Conservation (phyloP, 2,888 invertebrate species). For the Acleris holmiana region DNA sequence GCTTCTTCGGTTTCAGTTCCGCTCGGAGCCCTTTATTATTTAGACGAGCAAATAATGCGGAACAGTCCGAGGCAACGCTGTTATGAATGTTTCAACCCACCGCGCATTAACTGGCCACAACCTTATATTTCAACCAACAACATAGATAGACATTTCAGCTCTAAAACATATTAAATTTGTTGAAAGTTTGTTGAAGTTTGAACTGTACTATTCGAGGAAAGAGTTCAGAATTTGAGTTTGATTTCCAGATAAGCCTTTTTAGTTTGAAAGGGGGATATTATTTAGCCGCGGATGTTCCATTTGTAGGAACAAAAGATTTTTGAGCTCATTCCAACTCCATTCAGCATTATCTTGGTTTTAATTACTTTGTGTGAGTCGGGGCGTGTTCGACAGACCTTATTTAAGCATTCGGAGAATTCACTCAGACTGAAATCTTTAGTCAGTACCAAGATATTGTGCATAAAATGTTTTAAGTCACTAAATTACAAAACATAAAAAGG, state of each 20-base stretch:
- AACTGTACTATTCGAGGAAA: no score
- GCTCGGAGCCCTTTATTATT: constrained; percentile 34
- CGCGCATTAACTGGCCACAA: constrained; percentile 11
- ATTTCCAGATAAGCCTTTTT: no score
- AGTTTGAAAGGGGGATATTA: not conserved
- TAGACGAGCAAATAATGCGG: constrained; percentile 35
- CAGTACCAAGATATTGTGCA: not conserved
- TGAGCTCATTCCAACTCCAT: constrained; percentile 17
- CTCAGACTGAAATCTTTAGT: not conserved
- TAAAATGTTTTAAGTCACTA: no score
- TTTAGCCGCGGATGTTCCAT: constrained; percentile 20
- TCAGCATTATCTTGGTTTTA: constrained; percentile 34
- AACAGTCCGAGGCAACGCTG: constrained; percentile 15
- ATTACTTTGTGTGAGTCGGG: constrained; percentile 25
- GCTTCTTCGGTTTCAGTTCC: constrained; percentile 20
- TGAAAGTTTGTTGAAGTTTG: no score
- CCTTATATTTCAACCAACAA: not conserved
- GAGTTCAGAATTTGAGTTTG: no score
- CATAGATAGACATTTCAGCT: no score
- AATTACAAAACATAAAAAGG: no score
- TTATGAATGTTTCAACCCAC: constrained; percentile 9
- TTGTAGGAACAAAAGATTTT: constrained; percentile 25
- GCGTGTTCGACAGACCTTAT: not conserved
- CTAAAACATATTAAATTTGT: no score
- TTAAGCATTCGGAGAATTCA: not conserved